These are phyloP conservation scores for Caloenas nicobarica DNA, from an alignment of 2,113 vertebrate genomes.

Conservation along the genomic window DNA sequence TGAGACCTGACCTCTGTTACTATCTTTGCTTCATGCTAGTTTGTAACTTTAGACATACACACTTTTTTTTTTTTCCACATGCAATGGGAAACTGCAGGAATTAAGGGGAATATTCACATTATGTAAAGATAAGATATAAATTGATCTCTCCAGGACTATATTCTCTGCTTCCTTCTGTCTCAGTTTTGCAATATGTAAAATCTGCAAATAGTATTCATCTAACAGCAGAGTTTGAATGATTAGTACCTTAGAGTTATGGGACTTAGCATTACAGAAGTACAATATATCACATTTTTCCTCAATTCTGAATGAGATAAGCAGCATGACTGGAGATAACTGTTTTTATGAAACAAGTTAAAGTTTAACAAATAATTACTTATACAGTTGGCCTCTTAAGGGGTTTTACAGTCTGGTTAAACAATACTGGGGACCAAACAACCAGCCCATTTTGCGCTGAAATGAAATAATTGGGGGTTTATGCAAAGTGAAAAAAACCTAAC, in stretches of 20 bases:
- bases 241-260: background rate
- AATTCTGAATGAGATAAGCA: background rate
- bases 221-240: background rate
- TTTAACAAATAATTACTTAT: background rate
- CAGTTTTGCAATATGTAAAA: background rate
- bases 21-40: background rate
- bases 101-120: background rate
- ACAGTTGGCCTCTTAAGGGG: background rate
- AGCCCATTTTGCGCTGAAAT: background rate
- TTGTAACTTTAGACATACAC: background rate
- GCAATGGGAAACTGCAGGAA: background rate
- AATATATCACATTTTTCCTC: background rate
- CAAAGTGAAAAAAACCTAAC: background rate
- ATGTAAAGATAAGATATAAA: background rate
- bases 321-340: background rate
- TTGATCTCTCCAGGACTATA: background rate
- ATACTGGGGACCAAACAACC: background rate
- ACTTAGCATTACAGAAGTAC: background rate
- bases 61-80: background rate
- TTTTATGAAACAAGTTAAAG: background rate
- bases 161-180: background rate
- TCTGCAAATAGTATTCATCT: background rate
- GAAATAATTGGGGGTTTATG: background rate
- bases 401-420: background rate
- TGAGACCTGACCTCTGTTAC: background rate